Evolutionary conservation across 2,888 invertebrate genomes (phyloP).

Genomic region (Idaea dimidiata): DNA sequence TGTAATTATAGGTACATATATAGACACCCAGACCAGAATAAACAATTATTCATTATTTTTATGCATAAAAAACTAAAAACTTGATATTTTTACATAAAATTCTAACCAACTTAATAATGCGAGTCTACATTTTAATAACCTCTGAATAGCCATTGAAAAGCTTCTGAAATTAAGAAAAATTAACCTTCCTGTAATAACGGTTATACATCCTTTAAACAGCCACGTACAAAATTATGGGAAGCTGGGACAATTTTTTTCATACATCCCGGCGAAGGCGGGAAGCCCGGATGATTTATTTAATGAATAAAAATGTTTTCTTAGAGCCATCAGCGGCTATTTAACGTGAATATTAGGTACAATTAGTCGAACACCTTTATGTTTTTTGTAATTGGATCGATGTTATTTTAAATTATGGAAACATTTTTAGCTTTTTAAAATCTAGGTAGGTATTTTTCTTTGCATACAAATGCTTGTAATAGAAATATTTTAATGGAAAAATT

Average conservation of each 20-base stretch:
- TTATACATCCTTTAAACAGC: slow-evolving; percentile 51
- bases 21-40: no score
- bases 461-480: no score
- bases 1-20: no score
- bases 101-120: slow-evolving; percentile 12
- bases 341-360: slow-evolving; percentile 63
- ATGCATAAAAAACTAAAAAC: no score
- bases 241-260: slow-evolving; percentile 75
- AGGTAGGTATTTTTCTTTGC: neutral
- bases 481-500: no score
- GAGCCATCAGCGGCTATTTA: slow-evolving; percentile 49
- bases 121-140: slow-evolving; percentile 25
- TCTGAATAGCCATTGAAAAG: slow-evolving; percentile 43
- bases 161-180: slow-evolving; percentile 76
- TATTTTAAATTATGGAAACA: slow-evolving; percentile 7
- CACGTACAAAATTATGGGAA: slow-evolving; percentile 79
- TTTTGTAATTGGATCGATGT: slow-evolving; percentile 44
- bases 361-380: slow-evolving; percentile 67
- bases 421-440: slow-evolving; percentile 5
- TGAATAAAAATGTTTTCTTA: slow-evolving; percentile 76
- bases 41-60: no score
- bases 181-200: slow-evolving; percentile 64
- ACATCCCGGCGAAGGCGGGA: slow-evolving; percentile 57
- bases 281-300: slow-evolving; percentile 75
- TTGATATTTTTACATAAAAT: no score